Percentiles rank a stretch among this genome's conserved stretches.
Evolutionary conservation across 64 coral and sea anemone genomes (phyloP).

Genomic region (Hydrozoanthus tunicans): DNA sequence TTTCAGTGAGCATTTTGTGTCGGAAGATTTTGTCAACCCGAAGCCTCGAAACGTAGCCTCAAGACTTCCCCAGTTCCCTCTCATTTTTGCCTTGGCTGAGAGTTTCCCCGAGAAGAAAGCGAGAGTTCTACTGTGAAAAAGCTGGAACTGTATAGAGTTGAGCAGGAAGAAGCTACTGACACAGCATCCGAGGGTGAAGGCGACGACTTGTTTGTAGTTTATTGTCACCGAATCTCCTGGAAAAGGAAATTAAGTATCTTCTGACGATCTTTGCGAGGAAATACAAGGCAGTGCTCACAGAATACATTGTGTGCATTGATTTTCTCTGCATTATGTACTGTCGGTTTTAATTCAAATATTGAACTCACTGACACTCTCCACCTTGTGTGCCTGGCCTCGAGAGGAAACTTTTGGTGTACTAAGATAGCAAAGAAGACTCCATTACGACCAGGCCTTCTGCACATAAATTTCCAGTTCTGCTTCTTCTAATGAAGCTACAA

Average conservation of each 20-base stretch:
- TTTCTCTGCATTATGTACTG: constrained; percentile 5
- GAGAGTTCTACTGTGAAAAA: background rate
- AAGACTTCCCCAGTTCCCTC: constrained; percentile 1
- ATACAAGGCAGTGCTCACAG: background rate
- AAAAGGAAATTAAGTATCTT: constrained; percentile 3
- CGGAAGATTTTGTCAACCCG: constrained; percentile 13
- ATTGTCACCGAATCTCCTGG: background rate
- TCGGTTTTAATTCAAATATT: constrained; percentile 3
- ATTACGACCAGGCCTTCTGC: constrained; percentile 1
- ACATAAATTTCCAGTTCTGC: constrained; percentile 3
- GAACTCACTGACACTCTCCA: background rate
- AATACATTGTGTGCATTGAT: background rate
- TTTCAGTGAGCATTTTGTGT: constrained; percentile 8
- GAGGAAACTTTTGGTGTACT: background rate
- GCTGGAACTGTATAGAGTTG: constrained; percentile 8
- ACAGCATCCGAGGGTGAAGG: background rate
- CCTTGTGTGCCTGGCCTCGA: background rate
- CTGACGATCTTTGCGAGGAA: background rate
- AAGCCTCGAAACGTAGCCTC: background rate
- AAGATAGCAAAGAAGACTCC: background rate
- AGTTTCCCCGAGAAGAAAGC: background rate
- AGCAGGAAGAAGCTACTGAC: constrained; percentile 4
- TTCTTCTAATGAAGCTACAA: constrained; percentile 20
- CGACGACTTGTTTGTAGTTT: constrained; percentile 13
- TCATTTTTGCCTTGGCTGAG: constrained; percentile 8